phyloP scores from a whole-genome alignment of 2,113 vertebrate species.

The Mastomys natalensis region DNA sequence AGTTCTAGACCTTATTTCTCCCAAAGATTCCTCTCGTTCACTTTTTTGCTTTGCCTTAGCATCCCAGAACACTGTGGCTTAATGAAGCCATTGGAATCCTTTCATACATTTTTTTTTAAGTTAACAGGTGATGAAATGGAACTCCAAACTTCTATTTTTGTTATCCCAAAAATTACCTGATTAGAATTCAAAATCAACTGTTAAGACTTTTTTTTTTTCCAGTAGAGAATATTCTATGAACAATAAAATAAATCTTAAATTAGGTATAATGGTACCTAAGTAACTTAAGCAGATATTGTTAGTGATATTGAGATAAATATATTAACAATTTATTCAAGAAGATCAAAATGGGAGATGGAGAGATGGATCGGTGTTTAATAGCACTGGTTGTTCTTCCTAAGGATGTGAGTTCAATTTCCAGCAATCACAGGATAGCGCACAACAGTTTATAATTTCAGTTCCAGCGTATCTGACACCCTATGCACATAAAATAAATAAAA shows the following conservation, averaged over 20 bases:
- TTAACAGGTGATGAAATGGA: conserved; percentile 29
- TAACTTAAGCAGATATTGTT: no score
- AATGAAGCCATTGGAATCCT: not conserved
- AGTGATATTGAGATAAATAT: not conserved
- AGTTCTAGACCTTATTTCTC: conserved; percentile 21
- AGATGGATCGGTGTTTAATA: no score
- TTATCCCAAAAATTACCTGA: not conserved
- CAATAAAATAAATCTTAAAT: conserved; percentile 57
- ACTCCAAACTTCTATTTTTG: not conserved
- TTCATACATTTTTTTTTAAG: conserved; percentile 33
- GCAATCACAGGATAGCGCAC: no score
- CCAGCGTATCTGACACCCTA: no score
- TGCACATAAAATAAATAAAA: no score
- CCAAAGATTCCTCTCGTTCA: conserved; percentile 29
- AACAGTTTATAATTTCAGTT: no score
- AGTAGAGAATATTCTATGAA: conserved; percentile 51
- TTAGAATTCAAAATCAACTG: conserved; percentile 48
- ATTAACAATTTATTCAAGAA: conserved; percentile 45
- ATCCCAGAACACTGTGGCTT: not conserved
- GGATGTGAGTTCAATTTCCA: no score
- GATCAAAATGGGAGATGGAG: no score
- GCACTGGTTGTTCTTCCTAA: no score
- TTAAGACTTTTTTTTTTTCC: conserved; percentile 34
- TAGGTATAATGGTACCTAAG: not conserved
- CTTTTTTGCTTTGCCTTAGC: not conserved